Conservation (phyloP, 1,140 invertebrate species). For the Drosophila mojavensis region DNA sequence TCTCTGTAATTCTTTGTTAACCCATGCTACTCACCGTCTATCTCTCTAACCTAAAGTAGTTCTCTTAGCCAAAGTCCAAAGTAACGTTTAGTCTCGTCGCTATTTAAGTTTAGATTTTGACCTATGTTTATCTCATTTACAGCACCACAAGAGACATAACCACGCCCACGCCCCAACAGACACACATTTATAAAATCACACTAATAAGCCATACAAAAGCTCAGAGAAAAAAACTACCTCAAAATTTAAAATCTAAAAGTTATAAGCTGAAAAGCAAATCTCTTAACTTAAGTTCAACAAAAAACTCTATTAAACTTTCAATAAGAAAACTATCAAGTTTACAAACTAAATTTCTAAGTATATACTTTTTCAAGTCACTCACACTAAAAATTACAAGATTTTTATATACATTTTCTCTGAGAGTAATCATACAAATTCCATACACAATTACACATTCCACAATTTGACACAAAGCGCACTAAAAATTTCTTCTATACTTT, state of each 20-base stretch:
- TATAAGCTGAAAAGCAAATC: not conserved
- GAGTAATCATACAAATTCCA: conserved; percentile 21
- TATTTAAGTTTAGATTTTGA: conserved; percentile 40
- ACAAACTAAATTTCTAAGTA: no score
- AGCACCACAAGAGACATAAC: conserved; percentile 65
- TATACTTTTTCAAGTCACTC: not conserved
- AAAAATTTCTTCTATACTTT: conserved; percentile 24
- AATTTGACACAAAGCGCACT: conserved; percentile 33
- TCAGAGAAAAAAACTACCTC: conserved; percentile 8
- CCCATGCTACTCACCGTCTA: conserved; percentile 22
- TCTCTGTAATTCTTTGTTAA: conserved; percentile 16
- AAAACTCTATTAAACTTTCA: not conserved
- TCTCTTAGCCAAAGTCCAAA: conserved; percentile 44
- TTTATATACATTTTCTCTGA: not conserved
- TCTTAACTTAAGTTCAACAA: not conserved
- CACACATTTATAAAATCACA: conserved; percentile 5
- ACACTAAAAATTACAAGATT: not conserved
- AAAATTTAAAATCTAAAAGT: not conserved
- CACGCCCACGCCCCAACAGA: conserved; percentile 40
- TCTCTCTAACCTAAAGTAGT: conserved; percentile 49
- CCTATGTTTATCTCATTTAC: conserved; percentile 58
- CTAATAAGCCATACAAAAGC: not conserved
- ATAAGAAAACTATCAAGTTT: not conserved
- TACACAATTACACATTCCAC: no score
- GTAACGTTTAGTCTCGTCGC: conserved; percentile 32